Evolutionary conservation across 2,888 invertebrate genomes (phyloP), one percentile per base, ranked within the genome.

Genomic region (Eretmocerus hayati): DNA sequence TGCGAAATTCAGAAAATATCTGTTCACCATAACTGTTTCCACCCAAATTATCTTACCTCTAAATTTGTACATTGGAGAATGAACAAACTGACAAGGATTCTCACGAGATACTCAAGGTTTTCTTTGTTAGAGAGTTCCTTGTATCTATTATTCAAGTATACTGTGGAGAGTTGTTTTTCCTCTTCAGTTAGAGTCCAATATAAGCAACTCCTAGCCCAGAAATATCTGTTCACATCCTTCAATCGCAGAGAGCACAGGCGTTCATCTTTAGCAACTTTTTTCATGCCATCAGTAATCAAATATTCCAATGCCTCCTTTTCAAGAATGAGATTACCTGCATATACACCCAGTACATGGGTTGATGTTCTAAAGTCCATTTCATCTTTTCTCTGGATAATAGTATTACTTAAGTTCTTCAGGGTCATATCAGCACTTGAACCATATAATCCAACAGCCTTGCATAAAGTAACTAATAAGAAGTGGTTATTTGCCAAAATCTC

Each of bases 211-310:
- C 69, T 53, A 35, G 67, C 60, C 74, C 75, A 75, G 13, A 76
- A 58, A 46, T 75, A 67, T 41, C 70, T 62, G 42, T 69, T 67
- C n/a, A 76, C 61, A 60, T 76, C 76, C 60, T 76, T 26, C 20
- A 48, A 8, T 40, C 52, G 23, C 59, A 56, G 56, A 61, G 52
- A 26, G 46, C 18, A 31, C 56, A 48, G 51, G 54, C 56, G 9
- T 60, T 45, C 53, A 57, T 62, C 60, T 6, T 40, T 5, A 32
- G 67, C 55, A 46, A 56, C 43, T 4, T 63, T 54, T 38, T 62
- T 51, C 4, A 72, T 54, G 23, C 66, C 61, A 51, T 61, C 61
- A 32, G 56, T 52, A 4, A 63, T 59, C 44, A 73, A 62, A 42
- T 61, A 54, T 38, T 62, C 53, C 3, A 72, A 46, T 33, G 72